Conservation (phyloP, 2,888 invertebrate genomes). For the Scrobipalpa atriplicella region DNA sequence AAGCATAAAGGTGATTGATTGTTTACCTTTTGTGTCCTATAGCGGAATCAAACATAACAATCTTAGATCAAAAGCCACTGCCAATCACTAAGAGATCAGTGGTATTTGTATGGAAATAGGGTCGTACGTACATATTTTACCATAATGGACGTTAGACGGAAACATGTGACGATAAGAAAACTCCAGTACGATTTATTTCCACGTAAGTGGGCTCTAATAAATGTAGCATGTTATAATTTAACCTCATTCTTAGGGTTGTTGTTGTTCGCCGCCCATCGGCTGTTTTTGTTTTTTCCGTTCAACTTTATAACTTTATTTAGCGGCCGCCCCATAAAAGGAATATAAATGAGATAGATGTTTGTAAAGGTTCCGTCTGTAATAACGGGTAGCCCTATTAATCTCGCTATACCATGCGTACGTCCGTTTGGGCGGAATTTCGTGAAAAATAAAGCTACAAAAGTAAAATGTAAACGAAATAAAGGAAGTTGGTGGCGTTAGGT, state of each 20-base stretch:
- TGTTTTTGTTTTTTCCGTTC: conserved; percentile 46
- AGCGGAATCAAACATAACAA: too few relatives aligned
- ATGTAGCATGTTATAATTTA: conserved; percentile 4
- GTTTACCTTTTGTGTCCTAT: too few relatives aligned
- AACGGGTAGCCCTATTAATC: conserved; percentile 45
- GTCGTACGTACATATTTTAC: too few relatives aligned
- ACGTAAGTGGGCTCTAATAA: conserved; percentile 3
- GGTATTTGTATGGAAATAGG: too few relatives aligned
- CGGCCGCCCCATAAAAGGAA: conserved; percentile 49
- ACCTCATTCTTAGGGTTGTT: neutral
- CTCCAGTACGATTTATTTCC: conserved; percentile 1
- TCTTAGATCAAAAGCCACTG: too few relatives aligned
- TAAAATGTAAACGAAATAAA: conserved; percentile 27
- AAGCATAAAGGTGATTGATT: too few relatives aligned
- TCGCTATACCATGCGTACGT: conserved; percentile 31
- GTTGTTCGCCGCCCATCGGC: conserved; percentile 31
- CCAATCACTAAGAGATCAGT: too few relatives aligned
- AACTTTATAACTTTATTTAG: conserved; percentile 46
- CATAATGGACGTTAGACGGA: too few relatives aligned
- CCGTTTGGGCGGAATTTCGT: conserved; percentile 24
- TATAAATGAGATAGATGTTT: conserved; percentile 49
- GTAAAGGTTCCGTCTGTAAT: conserved; percentile 38
- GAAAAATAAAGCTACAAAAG: conserved; percentile 26
- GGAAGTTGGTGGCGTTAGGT: conserved; percentile 11
- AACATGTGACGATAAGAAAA: too few relatives aligned